phyloP scores from a whole-genome alignment of 2,888 invertebrate genomes.

The Cantharis nigra region DNA sequence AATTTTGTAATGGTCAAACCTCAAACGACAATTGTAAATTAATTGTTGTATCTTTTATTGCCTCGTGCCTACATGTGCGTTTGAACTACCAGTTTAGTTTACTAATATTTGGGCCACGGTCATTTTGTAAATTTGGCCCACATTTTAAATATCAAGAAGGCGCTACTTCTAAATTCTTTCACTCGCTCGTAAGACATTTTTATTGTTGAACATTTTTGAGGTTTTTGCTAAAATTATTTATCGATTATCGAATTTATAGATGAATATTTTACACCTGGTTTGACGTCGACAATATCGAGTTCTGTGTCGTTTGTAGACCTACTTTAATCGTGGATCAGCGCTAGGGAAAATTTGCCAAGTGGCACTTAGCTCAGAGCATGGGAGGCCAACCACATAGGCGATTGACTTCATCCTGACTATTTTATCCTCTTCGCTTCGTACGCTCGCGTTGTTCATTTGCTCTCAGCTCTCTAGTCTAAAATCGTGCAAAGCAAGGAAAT shows the following conservation, averaged over 20 bases:
- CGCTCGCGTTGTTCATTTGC: not conserved
- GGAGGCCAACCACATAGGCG: not conserved
- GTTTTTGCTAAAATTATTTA: not conserved
- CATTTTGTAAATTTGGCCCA: conserved; percentile 21
- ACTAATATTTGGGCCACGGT: conserved; percentile 31
- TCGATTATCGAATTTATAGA: not conserved
- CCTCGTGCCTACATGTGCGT: conserved; percentile 6
- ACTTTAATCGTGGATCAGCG: not conserved
- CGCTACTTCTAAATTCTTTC: not conserved
- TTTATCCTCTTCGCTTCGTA: not conserved
- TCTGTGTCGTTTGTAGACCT: not conserved
- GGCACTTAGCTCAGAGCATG: not conserved
- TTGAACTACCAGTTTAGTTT: conserved; percentile 4
- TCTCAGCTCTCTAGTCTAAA: no score
- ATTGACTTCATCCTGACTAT: not conserved
- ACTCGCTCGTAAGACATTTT: not conserved
- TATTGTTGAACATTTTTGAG: not conserved
- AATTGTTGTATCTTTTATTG: not conserved
- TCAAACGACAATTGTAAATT: not conserved
- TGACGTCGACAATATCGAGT: not conserved
- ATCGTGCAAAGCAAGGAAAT: no score
- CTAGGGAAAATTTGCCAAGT: not conserved
- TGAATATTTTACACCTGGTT: not conserved
- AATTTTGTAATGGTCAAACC: not conserved
- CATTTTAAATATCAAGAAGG: conserved; percentile 20